Evolutionary conservation across 1,140 invertebrate species (phyloP), one percentile per base, ranked within the genome.

Genomic region (Drosophila funebris): DNA sequence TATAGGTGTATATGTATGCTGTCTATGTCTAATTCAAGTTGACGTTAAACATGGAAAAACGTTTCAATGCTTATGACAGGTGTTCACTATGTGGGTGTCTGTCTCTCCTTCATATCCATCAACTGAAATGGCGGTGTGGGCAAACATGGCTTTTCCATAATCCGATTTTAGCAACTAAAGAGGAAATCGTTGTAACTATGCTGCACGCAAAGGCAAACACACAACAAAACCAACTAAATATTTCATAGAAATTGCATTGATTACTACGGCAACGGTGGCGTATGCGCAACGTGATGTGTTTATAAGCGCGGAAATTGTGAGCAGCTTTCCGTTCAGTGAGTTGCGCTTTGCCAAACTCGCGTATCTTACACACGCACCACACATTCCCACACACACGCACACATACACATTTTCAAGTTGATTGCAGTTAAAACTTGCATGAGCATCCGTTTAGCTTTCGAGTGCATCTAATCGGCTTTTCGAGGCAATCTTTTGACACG

Each of bases 1-100:
- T n/a, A n/a, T n/a, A n/a, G n/a, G n/a, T n/a, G n/a, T 44, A 13
- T 11, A 13, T 43, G 37, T 33, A 14, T 20, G 24, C 24, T 24
- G n/a, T 50, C 31, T 41, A 18, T 22, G 27, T 27, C 29, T 62
- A 63, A 46, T 54, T 70, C 60, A 63, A 43, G 11, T 20, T 78
- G 77, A 87, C 62, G 41, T 58, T 41, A 22, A 56, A 85, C 82
- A 85, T 62, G 83, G 63, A 82, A 85, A 87, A 75, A 73, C 82
- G 78, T 74, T 85, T 60, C 57, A 27, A 50, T 70, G 58, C 53
- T 69, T 78, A 78, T 88, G 78, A 88, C 78, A 88, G 63, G 8
- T 68, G 60, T 31, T 20, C 29, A 3, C 37, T 14, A 69, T 29
- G 54, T 58, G 75, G 72, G 43, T 52, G 54, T 58, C 64, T 27